Evolutionary conservation across 35 echinoderm and acorn worm species (phyloP).

Genomic region (Anneissia japonica): DNA sequence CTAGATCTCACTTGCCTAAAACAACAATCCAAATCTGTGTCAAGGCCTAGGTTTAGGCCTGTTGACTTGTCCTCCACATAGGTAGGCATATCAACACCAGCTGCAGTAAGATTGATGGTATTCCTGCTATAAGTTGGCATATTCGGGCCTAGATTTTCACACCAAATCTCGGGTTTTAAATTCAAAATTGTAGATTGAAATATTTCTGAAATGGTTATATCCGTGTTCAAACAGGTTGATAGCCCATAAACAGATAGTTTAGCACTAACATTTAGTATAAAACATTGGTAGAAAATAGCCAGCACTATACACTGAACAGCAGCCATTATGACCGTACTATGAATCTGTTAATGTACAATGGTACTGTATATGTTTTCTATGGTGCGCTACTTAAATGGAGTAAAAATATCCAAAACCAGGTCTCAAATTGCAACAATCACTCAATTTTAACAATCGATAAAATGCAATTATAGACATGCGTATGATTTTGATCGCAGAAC

Average conservation of each 20-base stretch:
- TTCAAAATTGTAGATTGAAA: background rate
- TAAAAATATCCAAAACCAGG: too few relatives aligned
- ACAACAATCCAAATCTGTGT: background rate
- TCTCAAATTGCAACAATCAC: too few relatives aligned
- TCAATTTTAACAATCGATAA: too few relatives aligned
- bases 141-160: background rate
- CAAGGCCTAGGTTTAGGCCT: background rate
- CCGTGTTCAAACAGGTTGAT: background rate
- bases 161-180: background rate
- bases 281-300: background rate
- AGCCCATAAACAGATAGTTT: background rate
- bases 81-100: background rate
- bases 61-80: background rate
- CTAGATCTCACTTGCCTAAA: too few relatives aligned
- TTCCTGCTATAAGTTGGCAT: background rate
- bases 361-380: too few relatives aligned
- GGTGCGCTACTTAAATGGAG: too few relatives aligned
- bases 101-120: background rate
- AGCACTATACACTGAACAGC: background rate
- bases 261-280: background rate
- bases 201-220: background rate
- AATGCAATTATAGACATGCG: too few relatives aligned
- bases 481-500: too few relatives aligned
- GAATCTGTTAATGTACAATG: too few relatives aligned
- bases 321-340: too few relatives aligned